Evolutionary conservation across 2,797 vertebrate species (phyloP), one percentile per base, ranked within the genome.

Genomic region (Poeciliopsis gracilis): DNA sequence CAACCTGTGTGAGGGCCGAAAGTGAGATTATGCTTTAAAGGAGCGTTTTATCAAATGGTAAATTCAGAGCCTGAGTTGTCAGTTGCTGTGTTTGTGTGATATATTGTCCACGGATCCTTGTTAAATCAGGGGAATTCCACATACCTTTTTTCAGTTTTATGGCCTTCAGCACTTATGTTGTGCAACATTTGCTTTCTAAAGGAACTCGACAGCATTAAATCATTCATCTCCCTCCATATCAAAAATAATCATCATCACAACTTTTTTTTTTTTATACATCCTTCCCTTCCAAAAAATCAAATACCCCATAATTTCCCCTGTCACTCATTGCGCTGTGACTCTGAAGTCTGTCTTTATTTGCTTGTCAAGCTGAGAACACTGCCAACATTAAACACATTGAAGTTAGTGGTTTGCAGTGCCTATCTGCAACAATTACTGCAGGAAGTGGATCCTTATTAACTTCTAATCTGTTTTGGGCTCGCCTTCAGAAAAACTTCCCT

Each of bases 121-220:
- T 74, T 78, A 49, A 76, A 77, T 49, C 30, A 69, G 93, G 91
- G 93, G 77, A 92, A 88, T 92, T 94, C 91, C 92, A 87, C 77
- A 81, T 77, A 84, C 47, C 82, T 85, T 73, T 57, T 23, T 25
- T 46, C 61, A 85, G 82, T 82, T 92, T 89, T 84, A 87, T 89
- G 84, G 86, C 89, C 91, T 80, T 84, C 59, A 89, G 90, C 88
- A 78, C 23, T 46, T 41, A 66, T 82, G 53, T 84, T 87, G 73
- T 77, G 84, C 76, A 87, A 84, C 76, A 76, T 59, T 75, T 11
- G 74, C 25, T 45, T 67, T 81, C 70, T 84, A 25, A 77, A 23
- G 51, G 36, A 66, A 30, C 41, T 78, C 30, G 75, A 77, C 47
- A 59, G 63, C 67, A 45, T 55, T 38, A 82, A 69, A 83, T 77